A percentile compares a stretch with the other conserved stretches of the same genome.
phyloP scores from a whole-genome alignment of 2,888 invertebrate genomes.

The Epiblema foenella region DNA sequence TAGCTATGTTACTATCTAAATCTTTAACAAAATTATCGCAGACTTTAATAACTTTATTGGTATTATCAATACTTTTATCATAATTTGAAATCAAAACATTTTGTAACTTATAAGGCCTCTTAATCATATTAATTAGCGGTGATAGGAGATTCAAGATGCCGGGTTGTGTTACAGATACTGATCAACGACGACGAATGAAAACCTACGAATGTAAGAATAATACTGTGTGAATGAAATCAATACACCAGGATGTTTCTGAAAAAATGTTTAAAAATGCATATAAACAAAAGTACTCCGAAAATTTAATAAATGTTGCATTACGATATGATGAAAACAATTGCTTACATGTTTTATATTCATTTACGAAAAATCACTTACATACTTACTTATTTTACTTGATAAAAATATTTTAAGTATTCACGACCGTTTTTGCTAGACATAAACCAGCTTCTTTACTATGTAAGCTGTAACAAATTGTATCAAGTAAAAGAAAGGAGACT shows the following conservation, averaged over 20 bases:
- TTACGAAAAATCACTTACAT: background rate
- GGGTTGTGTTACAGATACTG: background rate
- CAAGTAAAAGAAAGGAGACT: conserved; percentile 30
- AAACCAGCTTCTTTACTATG: conserved; percentile 21
- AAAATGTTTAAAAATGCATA: no score
- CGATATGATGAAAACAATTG: background rate
- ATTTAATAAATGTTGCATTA: background rate
- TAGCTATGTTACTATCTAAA: no score
- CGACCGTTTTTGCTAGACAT: conserved; percentile 2
- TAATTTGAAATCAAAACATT: no score
- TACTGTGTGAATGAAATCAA: background rate
- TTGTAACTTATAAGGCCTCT: no score
- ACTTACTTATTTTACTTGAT: background rate
- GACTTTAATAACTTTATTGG: no score
- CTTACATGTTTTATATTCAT: background rate
- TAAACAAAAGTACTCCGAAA: background rate
- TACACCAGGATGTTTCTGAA: no score
- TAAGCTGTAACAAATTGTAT: conserved; percentile 28
- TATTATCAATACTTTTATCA: no score
- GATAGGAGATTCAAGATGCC: background rate
- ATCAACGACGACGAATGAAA: background rate
- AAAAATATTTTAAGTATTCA: background rate
- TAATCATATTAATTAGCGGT: background rate
- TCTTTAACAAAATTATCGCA: no score
- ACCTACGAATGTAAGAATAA: background rate